Evolutionary conservation across 2,797 vertebrate genomes (phyloP), one percentile per base, ranked within the genome.

Genomic region (Amphiprion clarkii): DNA sequence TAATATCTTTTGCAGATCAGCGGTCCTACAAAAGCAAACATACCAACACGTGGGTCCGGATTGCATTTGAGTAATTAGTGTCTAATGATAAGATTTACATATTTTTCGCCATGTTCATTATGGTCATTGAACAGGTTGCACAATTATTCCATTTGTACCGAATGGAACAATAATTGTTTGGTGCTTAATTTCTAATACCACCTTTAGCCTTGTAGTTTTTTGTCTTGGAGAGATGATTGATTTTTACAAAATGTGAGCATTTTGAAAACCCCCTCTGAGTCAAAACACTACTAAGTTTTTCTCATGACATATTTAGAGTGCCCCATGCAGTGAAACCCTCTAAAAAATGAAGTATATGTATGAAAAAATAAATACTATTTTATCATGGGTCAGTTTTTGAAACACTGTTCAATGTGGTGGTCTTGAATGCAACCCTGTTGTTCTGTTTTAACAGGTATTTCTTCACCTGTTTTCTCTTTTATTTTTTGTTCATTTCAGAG

Each of bases 171-270:
- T 65, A 90, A 91, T 89, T 83, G 90, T 94, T 93, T 92, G 93
- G 93, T 94, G 93, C 93, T 94, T 94, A 67, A 93, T 94, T 94
- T 93, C 78, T 93, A 89, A 89, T 87, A 92, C 82, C 92, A 93
- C 92, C 88, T 92, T 91, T 92, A 94, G 93, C 93, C 93, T 94
- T 93, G 92, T 91, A 87, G 87, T 88, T 84, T 91, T 91, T 83
- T 89, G 89, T 91, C 89, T 87, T 74, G 74, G 87, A 91, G 83
- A 88, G 81, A 92, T 51, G 33, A 87, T 89, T 91, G 77, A 89
- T 88, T 92, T 93, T 93, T 92, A 91, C 87, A 89, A 90, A 88
- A 83, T 82, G 81, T 87, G 62, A 81, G 72, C 87, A 91, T 91
- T 92, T 91, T 92, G 79, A 81, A 82, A 68, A 53, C 78, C 76